Evolutionary conservation across 2,113 vertebrate genomes (phyloP).

Genomic region (Pseudopodoces humilis): DNA sequence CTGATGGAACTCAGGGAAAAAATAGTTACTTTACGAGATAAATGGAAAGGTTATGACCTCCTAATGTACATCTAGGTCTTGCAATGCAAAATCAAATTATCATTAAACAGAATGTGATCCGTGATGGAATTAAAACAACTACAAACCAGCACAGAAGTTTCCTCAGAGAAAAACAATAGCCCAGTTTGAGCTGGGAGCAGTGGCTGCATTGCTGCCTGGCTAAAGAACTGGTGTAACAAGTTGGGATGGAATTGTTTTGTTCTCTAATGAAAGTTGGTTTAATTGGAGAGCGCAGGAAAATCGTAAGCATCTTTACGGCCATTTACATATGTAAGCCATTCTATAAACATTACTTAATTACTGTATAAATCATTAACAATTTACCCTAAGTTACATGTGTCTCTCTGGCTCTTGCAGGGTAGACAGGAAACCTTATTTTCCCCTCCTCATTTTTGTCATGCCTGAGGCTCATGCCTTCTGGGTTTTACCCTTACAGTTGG

Average conservation of each 20-base stretch:
- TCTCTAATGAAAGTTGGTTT: conserved; percentile 16
- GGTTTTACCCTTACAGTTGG: conserved; percentile 41
- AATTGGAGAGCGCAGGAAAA: conserved; percentile 49
- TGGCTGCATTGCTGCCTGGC: neutral
- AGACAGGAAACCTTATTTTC: conserved; percentile 36
- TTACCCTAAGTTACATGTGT: neutral
- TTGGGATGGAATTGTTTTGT: conserved; percentile 16
- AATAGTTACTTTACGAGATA: conserved; percentile 78
- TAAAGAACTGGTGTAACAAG: conserved; percentile 29
- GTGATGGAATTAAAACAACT: conserved; percentile 47
- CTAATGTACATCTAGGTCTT: conserved; percentile 76
- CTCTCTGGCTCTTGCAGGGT: conserved; percentile 7
- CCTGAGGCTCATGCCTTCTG: conserved; percentile 35
- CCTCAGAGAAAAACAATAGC: neutral
- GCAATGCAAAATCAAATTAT: conserved; percentile 78
- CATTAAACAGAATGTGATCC: conserved; percentile 71
- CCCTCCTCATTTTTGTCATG: conserved; percentile 54
- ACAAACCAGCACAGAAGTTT: conserved; percentile 35
- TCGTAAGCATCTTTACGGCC: conserved; percentile 5
- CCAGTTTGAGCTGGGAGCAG: neutral
- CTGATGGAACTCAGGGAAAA: conserved; percentile 74
- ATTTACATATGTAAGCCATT: conserved; percentile 45
- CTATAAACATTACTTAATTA: conserved; percentile 36
- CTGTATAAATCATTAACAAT: conserved; percentile 44
- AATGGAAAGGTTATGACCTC: conserved; percentile 70